Evolutionary conservation across 1,140 invertebrate species (phyloP), one percentile per base, ranked within the genome.

Genomic region (Tribolium castaneum): DNA sequence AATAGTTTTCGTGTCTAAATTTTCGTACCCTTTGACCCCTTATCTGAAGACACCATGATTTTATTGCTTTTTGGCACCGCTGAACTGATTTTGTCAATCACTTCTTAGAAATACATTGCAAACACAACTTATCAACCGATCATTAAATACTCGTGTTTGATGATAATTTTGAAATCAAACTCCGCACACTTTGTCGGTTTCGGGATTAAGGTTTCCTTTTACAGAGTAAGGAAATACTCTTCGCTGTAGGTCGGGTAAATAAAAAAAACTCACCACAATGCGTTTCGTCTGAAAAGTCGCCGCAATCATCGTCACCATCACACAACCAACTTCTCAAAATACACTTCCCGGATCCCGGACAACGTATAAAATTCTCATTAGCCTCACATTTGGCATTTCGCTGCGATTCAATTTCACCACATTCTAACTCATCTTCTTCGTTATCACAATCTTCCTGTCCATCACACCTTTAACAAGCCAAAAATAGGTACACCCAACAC

Each of bases 281-380:
- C 4, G 92, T 93, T 86, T 96, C 95, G 84, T 96, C 95, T 2
- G 93, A 94, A 82, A 91, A 94, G 86, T 96, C 95, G 0, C 92
- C 93, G 81, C 95, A 97, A 84, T 97, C 92, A 62, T 91, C 89
- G 77, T 96, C 94, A 1, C 92, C 92, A 83, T 94, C 94, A 86
- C 95, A 97, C 0, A 93, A 86, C 92, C 93, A 95, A 1, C 92
- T 89, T 73, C 91, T 90, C 10, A 90, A 90, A 76, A 97, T 95
- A 86, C 95, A 97, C 35, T 90, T 90, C 70, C 89, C 90, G 6
- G 93, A 92, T 56, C 87, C 88, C 0, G 93, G 93, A 84, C 94
- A 95, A 35, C 91, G 87, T 0, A 92, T 88, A 56, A 90, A 88
- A 72, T 91, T 89, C 0, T 90, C 89, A 10, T 87, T 86, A 71